Evolutionary conservation across 37 sponge, comb jelly and placozoan species (phyloP), one percentile per base, ranked within the genome.

Genomic region (Cliona cf. orientalis): DNA sequence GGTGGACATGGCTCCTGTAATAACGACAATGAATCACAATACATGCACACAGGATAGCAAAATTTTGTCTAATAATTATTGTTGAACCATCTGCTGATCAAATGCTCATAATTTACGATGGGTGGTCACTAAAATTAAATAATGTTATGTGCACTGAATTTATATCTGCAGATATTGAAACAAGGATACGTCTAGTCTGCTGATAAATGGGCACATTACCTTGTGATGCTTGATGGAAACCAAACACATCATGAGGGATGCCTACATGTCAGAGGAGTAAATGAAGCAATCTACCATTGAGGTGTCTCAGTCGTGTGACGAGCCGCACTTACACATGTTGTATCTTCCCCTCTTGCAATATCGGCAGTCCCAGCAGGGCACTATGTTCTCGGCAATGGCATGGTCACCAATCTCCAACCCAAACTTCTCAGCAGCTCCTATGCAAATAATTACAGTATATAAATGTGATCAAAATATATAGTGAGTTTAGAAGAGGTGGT

Each of bases 351-450:
- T 79, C 44, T 44, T 46, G 41, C 90, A 90, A 42, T 71, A 84
- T n/a, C 81, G 80, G 61, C 90, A 90, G 42, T 79, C 81, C 81
- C 90, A 79, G 65, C 90, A 90, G 1, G 90, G 90, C 3, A 90
- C 90, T 36, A 90, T 90, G 22, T 84, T 62, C 75, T 90, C 90
- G 2, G 90, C 77, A 6, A 84, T 83, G 43, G 80, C 84, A 66
- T 84, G 75, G 42, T 90, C 90, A 2, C 90, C 90, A 5, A 90
- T 29, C 56, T 84, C 80, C 34, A 90, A 25, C 5, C 61, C 61
- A 72, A 74, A 66, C 75, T 78, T 74, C 80, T 84, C 73, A 23
- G 21, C 62, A 49, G 90, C 81, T 25, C 81, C 90, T 89, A 49
- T 33, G 32, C 2, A 22, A 84, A 25, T 9, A 46, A 38, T n/a